Evolutionary conservation across 2,113 vertebrate species (phyloP).

Genomic region (Nothoprocta pentlandii): DNA sequence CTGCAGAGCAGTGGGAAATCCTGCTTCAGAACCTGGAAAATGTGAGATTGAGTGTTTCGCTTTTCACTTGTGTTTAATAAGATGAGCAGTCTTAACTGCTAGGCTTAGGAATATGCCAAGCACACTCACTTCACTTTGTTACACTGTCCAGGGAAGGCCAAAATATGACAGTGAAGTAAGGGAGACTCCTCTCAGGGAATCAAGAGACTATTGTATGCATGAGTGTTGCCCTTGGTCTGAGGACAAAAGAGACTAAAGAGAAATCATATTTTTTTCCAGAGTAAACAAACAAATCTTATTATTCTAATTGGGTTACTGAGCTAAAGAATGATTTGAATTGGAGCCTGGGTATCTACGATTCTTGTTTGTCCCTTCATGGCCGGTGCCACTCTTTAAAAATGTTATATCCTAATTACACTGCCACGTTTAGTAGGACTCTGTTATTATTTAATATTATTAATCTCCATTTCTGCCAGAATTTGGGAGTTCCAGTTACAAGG

Average conservation of each 20-base stretch:
- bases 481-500: background rate
- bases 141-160: background rate
- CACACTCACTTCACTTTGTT: background rate
- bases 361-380: background rate
- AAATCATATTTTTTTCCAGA: background rate
- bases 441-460: background rate
- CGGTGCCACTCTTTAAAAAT: background rate
- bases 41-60: background rate
- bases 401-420: background rate
- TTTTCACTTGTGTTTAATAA: background rate
- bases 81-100: background rate
- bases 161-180: background rate
- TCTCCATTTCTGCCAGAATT: background rate
- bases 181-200: slow-evolving; percentile 5
- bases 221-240: background rate
- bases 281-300: background rate
- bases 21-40: background rate
- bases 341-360: background rate
- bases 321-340: background rate
- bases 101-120: background rate
- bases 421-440: background rate
- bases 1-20: slow-evolving; percentile 40
- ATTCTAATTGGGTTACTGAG: background rate
- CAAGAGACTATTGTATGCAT: background rate
- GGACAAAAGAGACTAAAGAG: background rate